Evolutionary conservation across 64 coral and sea anemone species (phyloP).

Genomic region (Platygyra sinensis): DNA sequence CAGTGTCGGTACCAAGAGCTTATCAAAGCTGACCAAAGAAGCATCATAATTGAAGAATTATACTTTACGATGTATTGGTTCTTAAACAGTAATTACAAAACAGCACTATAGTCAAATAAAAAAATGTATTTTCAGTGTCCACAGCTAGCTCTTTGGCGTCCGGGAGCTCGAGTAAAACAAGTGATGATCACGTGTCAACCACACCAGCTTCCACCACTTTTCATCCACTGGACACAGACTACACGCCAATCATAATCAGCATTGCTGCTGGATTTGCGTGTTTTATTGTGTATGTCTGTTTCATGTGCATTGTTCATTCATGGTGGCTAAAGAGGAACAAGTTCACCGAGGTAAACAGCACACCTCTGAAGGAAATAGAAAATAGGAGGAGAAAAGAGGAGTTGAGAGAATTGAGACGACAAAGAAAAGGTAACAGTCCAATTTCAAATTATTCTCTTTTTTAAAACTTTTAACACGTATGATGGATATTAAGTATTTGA

Average conservation of each 20-base stretch:
- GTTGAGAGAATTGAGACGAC: neutral
- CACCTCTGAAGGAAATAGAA: conserved; percentile 10
- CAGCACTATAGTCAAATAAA: too few species aligned
- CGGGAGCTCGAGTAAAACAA: neutral
- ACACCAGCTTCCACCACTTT: neutral
- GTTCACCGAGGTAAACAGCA: conserved; percentile 67
- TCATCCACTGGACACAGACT: conserved; percentile 34
- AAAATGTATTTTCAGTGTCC: neutral
- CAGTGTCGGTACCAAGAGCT: too few species aligned
- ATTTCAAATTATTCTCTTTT: too few species aligned
- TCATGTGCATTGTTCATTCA: conserved; percentile 61
- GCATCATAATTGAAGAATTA: too few species aligned
- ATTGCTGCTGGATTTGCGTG: conserved; percentile 17
- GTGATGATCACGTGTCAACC: neutral
- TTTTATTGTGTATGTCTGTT: conserved; percentile 59
- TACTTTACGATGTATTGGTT: too few species aligned
- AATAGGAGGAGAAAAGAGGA: conserved; percentile 30
- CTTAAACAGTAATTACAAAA: too few species aligned
- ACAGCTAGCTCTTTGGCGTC: neutral
- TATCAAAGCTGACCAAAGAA: too few species aligned
- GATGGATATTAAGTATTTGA: too few species aligned
- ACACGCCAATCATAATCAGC: conserved; percentile 55
- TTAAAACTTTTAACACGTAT: too few species aligned
- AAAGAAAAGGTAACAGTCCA: neutral
- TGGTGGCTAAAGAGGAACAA: conserved; percentile 64